Evolutionary conservation across 2,797 vertebrate species (phyloP), one percentile per base, ranked within the genome.

Genomic region (Coluber constrictor): DNA sequence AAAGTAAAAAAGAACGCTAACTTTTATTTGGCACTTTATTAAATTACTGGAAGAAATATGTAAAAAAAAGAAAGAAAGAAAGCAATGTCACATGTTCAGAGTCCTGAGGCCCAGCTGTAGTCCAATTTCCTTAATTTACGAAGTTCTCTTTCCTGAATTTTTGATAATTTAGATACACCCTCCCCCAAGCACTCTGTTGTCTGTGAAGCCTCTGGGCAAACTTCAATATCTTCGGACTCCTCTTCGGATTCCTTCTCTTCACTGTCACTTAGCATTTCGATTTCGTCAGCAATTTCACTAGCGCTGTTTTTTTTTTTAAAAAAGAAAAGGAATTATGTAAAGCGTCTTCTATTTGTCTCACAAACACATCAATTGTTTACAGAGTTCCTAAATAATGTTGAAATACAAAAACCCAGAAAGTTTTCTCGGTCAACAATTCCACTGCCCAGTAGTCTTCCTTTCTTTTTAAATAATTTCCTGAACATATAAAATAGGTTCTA

Each of bases 211-310:
- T 96, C 96, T 60, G 93, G 96, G 55, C 93, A 90, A 32, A 95
- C 89, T 94, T 97, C 96, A 70, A 93, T 89, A 88, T 94, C 60
- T 27, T 95, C 95, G 93, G 96, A 95, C 97, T 99, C 98, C 93
- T 97, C 98, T 89, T 98, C 98, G 0, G 98, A 98, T 25, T 98
- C 97, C 10, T 97, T 98, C 96, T 98, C 98, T 96, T 98, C 97
- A 94, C 98, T 97, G 94, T 98, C 98, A 61, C 98, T 98, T 89
- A 98, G 97, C 98, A 98, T 98, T 97, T 99, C 98, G 93, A 97
- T 96, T 90, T 98, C 98, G 27, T 96, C 92, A 1, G 93, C 94
- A 90, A 94, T 59, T 94, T 97, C 96, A 93, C 95, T 95, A 88
- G 89, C 43, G 90, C 98, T 98, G 92, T 60, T 92, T 66, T 29